Evolutionary conservation across 1,140 invertebrate species (phyloP).

Genomic region (Sesamia nonagrioides): DNA sequence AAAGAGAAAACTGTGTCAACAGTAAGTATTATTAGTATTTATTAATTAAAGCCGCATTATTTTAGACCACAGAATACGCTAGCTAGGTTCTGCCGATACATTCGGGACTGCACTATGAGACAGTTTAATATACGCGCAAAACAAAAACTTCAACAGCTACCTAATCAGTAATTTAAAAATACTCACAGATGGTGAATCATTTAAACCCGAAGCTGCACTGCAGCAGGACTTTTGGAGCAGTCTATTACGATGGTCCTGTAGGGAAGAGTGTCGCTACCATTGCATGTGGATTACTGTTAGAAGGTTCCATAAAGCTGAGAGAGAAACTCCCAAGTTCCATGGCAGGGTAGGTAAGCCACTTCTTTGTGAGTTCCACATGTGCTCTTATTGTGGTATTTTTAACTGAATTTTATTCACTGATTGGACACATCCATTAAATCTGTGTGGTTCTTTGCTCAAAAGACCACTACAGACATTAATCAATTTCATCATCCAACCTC

Average conservation of each 20-base stretch:
- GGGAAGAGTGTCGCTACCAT: slow-evolving; percentile 94
- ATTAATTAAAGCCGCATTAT: not conserved
- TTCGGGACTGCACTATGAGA: too few relatives aligned
- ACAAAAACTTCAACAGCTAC: too few relatives aligned
- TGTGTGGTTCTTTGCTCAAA: too few relatives aligned
- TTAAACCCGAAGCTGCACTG: slow-evolving; percentile 81
- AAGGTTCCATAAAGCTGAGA: slow-evolving; percentile 91
- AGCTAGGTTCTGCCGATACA: too few relatives aligned
- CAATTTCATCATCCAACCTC: too few relatives aligned
- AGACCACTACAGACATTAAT: too few relatives aligned
- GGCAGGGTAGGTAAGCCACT: slow-evolving; percentile 92
- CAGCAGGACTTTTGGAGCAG: slow-evolving; percentile 88
- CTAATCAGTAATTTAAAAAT: not conserved
- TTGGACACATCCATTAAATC: too few relatives aligned
- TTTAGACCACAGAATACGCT: too few relatives aligned
- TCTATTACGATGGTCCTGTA: slow-evolving; percentile 92
- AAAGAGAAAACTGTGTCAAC: slow-evolving; percentile 67
- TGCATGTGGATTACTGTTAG: slow-evolving; percentile 98
- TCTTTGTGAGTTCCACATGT: not conserved
- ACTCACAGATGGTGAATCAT: slow-evolving; percentile 85
- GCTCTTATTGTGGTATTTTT: too few relatives aligned
- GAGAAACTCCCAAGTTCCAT: slow-evolving; percentile 96
- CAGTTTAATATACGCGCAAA: too few relatives aligned
- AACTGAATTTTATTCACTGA: too few relatives aligned
- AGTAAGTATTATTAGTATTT: slow-evolving; percentile 57